Evolutionary conservation across 2,113 vertebrate genomes (phyloP).

Genomic region (Phasianus colchicus): DNA sequence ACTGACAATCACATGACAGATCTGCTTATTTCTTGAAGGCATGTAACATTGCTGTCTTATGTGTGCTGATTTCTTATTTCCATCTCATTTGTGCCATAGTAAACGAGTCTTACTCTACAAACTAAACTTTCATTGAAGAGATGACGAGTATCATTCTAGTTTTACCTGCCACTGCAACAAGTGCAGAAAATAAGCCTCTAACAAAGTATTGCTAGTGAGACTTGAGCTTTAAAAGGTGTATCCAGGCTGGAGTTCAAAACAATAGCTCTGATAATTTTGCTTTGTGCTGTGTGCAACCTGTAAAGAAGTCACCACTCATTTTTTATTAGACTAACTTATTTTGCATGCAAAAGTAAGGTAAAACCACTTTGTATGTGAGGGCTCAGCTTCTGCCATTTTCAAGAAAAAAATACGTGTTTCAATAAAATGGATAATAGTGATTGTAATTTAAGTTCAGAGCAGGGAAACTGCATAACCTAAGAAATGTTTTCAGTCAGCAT

Average conservation of each 20-base stretch:
- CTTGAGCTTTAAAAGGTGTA: neutral
- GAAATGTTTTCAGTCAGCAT: neutral
- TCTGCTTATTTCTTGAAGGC: neutral
- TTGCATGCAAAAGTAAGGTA: constrained; percentile 26
- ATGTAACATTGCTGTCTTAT: neutral
- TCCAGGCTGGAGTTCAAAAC: neutral
- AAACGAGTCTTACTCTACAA: neutral
- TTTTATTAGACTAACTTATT: constrained; percentile 2
- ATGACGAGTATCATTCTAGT: neutral
- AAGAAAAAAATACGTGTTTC: neutral
- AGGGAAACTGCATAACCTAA: neutral
- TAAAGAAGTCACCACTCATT: neutral
- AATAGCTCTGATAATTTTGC: neutral
- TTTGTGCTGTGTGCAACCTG: neutral
- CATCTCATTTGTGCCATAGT: neutral
- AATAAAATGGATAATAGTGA: neutral
- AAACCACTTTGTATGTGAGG: neutral
- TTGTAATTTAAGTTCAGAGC: neutral
- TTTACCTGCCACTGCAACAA: neutral
- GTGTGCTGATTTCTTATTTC: neutral
- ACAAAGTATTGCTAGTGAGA: too few relatives aligned
- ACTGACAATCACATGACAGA: neutral
- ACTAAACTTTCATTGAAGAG: neutral
- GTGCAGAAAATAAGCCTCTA: neutral
- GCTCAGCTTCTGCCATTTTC: neutral